A percentile compares a stretch with the other conserved stretches of the same genome.
These are phyloP conservation scores for Stichodactyla helianthus DNA, from an alignment of 64 coral and sea anemone genomes.

Conservation along the genomic window DNA sequence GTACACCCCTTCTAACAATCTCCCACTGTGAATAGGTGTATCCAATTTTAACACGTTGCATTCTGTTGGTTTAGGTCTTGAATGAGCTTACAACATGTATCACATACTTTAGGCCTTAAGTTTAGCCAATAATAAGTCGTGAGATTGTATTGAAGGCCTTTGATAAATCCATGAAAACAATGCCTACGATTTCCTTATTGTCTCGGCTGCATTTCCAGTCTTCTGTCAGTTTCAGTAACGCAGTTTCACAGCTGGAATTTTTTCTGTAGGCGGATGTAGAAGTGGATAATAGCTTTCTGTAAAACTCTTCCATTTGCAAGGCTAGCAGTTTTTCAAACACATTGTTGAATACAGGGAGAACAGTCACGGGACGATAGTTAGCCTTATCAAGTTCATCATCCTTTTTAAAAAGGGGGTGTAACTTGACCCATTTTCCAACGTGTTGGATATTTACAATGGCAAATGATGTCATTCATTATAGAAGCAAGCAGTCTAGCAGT, in stretches of 20 bases:
- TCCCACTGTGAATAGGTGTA: background rate
- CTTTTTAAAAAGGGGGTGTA: background rate
- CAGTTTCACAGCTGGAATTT: background rate
- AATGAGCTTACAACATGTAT: background rate
- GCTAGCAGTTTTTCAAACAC: background rate
- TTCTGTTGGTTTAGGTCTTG: background rate
- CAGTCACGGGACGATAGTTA: background rate
- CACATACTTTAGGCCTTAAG: slow-evolving; percentile 24
- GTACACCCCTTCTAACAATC: slow-evolving; percentile 1
- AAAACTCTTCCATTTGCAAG: slow-evolving; percentile 9
- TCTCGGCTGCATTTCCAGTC: slow-evolving; percentile 13
- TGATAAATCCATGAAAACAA: slow-evolving; percentile 31
- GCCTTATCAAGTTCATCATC: background rate
- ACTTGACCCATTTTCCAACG: background rate
- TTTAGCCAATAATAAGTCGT: slow-evolving; percentile 23
- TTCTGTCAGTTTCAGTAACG: slow-evolving; percentile 17
- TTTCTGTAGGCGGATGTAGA: background rate
- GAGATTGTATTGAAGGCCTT: slow-evolving; percentile 27
- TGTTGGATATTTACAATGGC: no score
- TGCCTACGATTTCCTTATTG: background rate
- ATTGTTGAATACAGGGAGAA: background rate
- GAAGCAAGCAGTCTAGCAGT: no score
- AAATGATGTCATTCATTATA: no score
- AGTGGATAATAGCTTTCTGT: background rate
- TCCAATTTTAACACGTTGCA: slow-evolving; percentile 1